These are phyloP conservation scores for Stomatorhinus ivindoensis DNA, from an alignment of 2,113 vertebrate species.

Conservation along the genomic window DNA sequence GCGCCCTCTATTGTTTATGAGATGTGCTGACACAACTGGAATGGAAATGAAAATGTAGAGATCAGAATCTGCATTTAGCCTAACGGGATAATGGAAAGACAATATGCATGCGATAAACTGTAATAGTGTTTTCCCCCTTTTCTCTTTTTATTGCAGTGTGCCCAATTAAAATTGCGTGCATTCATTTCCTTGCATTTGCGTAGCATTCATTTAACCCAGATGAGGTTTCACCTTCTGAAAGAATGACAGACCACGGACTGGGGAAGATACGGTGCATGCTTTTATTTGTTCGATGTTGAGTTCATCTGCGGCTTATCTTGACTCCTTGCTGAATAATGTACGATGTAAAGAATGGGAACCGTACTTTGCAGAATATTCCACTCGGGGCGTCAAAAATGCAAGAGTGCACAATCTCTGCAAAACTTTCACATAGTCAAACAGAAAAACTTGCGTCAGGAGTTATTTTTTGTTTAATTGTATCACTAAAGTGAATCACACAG, in stretches of 20 bases:
- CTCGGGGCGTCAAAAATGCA: not conserved
- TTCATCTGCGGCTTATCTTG: not conserved
- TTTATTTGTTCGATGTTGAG: not conserved
- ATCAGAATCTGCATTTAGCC: not conserved
- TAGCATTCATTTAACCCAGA: not conserved
- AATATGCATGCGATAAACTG: not conserved
- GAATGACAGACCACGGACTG: not conserved
- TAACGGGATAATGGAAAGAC: not conserved
- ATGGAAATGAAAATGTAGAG: not conserved
- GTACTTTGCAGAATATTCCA: not conserved
- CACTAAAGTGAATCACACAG: not conserved
- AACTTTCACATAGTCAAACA: not conserved
- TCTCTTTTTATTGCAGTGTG: not conserved
- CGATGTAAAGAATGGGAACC: not conserved
- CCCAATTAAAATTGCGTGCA: not conserved
- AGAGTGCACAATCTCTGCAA: not conserved
- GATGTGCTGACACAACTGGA: not conserved
- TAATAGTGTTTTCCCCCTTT: not conserved
- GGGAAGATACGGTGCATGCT: not conserved
- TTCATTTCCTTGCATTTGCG: not conserved
- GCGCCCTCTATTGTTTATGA: not conserved
- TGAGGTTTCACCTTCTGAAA: not conserved
- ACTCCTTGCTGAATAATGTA: not conserved
- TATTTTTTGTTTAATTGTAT: not conserved
- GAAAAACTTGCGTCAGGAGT: not conserved